These are phyloP conservation scores for Catocala fraxini DNA, from an alignment of 2,888 invertebrate genomes.

Conservation along the genomic window DNA sequence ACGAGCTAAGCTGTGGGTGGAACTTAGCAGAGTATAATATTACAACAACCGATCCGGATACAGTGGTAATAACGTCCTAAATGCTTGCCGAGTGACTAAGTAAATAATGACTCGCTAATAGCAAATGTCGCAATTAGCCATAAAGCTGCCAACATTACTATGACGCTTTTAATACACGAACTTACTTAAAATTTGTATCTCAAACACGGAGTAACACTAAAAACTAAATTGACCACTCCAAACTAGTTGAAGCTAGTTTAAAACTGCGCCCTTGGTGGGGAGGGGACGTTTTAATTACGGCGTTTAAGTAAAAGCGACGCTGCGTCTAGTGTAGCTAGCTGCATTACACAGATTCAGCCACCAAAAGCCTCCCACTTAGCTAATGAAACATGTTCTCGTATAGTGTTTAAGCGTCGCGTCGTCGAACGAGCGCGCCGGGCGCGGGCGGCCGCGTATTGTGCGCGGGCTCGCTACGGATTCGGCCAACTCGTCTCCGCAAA, in stretches of 20 bases:
- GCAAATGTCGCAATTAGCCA: slow-evolving; percentile 28
- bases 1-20: too few relatives aligned
- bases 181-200: slow-evolving; percentile 64
- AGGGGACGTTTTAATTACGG: slow-evolving; percentile 85
- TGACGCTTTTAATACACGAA: slow-evolving; percentile 50
- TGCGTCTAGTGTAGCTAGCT: slow-evolving; percentile 81
- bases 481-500: slow-evolving; percentile 82
- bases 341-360: slow-evolving; percentile 86
- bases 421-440: slow-evolving; percentile 43
- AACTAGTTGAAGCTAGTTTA: slow-evolving; percentile 83
- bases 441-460: slow-evolving; percentile 68
- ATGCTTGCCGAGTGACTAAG: slow-evolving; percentile 7
- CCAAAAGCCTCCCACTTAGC: slow-evolving; percentile 88
- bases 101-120: slow-evolving; percentile 15
- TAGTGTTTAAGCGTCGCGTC: slow-evolving; percentile 82
- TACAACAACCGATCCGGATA: slow-evolving; percentile 5
- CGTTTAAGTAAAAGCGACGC: slow-evolving; percentile 86
- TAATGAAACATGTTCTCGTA: slow-evolving; percentile 88
- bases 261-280: slow-evolving; percentile 80
- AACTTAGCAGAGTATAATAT: not conserved
- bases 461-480: slow-evolving; percentile 74
- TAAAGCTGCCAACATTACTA: slow-evolving; percentile 34
- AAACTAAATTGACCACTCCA: slow-evolving; percentile 83
- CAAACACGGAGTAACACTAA: slow-evolving; percentile 76
- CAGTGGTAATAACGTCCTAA: slow-evolving; percentile 1